phyloP scores from a whole-genome alignment of 2,888 invertebrate genomes.

The Mesopsocus fuscifrons region DNA sequence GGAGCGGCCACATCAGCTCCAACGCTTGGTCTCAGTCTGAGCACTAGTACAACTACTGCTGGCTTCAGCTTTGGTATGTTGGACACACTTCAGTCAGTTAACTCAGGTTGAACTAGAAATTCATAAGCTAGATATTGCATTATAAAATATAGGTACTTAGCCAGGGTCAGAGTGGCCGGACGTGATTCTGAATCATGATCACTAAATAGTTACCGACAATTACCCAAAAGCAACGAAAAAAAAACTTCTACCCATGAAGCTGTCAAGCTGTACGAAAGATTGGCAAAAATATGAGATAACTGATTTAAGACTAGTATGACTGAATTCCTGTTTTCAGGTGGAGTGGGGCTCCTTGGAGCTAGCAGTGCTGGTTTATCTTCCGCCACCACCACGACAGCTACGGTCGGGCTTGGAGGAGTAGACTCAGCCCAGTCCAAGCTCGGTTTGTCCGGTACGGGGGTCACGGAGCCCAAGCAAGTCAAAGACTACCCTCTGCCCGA shows the following conservation, averaged over 20 bases:
- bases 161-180: no score
- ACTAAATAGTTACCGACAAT: no score
- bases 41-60: constrained; percentile 12
- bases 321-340: no score
- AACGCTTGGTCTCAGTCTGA: constrained; percentile 10
- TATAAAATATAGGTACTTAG: no score
- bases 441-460: constrained; percentile 22
- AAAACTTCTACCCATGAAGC: no score
- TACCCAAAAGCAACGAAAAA: no score
- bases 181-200: no score
- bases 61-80: constrained; percentile 15
- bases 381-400: constrained; percentile 13
- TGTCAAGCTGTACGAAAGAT: no score
- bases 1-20: constrained; percentile 12
- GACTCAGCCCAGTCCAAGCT: constrained; percentile 30
- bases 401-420: constrained; percentile 46
- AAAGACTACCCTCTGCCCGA: constrained; percentile 32
- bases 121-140: no score
- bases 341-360: constrained; percentile 12
- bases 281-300: no score
- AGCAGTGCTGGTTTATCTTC: constrained; percentile 12
- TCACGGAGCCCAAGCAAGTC: constrained; percentile 30
- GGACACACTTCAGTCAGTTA: constrained; percentile 7
- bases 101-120: constrained; percentile 12
- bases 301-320: no score